A percentile compares a stretch with the other conserved stretches of the same genome.
These are phyloP conservation scores for Strix uralensis DNA, from an alignment of 2,113 vertebrate genomes.

Conservation along the genomic window DNA sequence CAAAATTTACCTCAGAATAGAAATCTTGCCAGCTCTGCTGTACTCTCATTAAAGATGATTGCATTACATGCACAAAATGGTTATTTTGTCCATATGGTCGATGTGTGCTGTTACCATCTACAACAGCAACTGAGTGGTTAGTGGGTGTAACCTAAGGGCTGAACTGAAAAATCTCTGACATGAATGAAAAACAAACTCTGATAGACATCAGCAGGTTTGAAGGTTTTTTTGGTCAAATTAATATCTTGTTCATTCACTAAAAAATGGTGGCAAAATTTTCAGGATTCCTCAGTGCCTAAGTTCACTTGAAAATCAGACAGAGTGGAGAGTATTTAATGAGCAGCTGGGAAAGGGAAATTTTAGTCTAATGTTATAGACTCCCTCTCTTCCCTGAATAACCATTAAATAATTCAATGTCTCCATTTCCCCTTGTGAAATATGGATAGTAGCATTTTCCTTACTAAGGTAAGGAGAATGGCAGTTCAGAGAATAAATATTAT, in stretches of 20 bases:
- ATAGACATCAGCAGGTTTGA: accelerated
- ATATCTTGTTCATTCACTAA: background rate
- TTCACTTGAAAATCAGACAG: background rate
- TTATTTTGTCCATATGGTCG: background rate
- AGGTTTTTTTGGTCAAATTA: background rate
- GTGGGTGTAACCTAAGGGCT: background rate
- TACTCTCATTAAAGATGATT: background rate
- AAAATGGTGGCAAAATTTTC: background rate
- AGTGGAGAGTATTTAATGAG: background rate
- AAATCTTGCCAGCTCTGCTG: background rate
- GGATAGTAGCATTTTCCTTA: background rate
- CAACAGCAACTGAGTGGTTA: background rate
- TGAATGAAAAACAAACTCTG: background rate
- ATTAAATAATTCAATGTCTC: background rate
- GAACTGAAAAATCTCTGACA: background rate
- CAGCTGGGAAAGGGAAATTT: background rate
- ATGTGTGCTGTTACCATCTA: background rate
- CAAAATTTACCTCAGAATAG: background rate
- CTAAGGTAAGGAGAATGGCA: background rate
- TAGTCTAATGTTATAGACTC: background rate
- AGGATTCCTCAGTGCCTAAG: background rate
- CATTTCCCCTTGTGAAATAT: background rate
- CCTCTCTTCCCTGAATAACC: background rate
- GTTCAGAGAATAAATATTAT: background rate
- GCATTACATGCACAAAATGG: accelerated